Evolutionary conservation across 2,888 invertebrate species (phyloP).

Genomic region (Malacosoma neustria): DNA sequence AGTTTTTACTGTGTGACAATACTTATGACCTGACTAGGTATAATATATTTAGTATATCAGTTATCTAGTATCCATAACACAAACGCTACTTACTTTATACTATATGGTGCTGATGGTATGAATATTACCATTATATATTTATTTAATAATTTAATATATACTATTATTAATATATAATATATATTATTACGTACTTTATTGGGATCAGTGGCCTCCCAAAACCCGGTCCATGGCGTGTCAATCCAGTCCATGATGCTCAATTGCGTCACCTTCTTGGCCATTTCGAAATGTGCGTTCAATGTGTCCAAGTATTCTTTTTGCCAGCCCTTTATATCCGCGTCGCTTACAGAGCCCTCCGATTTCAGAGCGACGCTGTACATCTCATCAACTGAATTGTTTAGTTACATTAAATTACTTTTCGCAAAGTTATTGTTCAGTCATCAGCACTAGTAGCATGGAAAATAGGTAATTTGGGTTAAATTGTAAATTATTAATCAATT

Average conservation of each 20-base stretch:
- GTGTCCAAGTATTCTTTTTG: slow-evolving; percentile 60
- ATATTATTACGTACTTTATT: slow-evolving; percentile 62
- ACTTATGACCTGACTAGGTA: too few species aligned
- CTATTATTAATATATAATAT: not conserved
- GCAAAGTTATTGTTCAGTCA: too few species aligned
- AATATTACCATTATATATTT: too few species aligned
- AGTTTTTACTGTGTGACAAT: too few species aligned
- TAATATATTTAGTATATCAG: too few species aligned
- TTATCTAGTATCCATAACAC: too few species aligned
- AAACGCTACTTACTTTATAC: too few species aligned
- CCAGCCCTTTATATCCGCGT: slow-evolving; percentile 77
- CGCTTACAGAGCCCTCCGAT: slow-evolving; percentile 81
- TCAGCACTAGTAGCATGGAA: too few species aligned
- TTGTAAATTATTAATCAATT: too few species aligned
- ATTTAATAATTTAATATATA: not conserved
- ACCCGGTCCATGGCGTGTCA: slow-evolving; percentile 96
- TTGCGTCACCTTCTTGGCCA: slow-evolving; percentile 59
- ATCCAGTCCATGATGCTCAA: slow-evolving; percentile 92
- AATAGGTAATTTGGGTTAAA: too few species aligned
- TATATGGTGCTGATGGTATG: too few species aligned
- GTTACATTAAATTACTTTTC: too few species aligned
- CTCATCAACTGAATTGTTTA: slow-evolving; percentile 80
- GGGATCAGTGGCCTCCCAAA: slow-evolving; percentile 87
- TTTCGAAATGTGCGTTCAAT: slow-evolving; percentile 53
- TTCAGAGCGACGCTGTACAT: slow-evolving; percentile 84